phyloP scores from a whole-genome alignment of 2,888 invertebrate species.

The Pogonocherus hispidulus region DNA sequence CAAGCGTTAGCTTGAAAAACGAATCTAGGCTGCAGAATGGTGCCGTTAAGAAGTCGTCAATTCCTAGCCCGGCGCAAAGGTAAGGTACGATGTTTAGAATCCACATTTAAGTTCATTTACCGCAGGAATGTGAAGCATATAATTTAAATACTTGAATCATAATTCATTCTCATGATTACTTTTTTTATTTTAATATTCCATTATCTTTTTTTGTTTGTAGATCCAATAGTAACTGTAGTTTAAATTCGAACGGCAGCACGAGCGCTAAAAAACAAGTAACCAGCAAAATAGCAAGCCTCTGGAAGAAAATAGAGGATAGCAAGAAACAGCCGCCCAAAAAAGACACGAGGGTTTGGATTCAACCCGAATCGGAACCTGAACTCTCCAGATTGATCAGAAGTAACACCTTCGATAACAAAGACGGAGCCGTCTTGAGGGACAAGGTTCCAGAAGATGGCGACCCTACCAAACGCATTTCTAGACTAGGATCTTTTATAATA shows the following conservation, averaged over 20 bases:
- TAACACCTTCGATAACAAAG: constrained; percentile 76
- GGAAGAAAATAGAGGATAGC: constrained; percentile 83
- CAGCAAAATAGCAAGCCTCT: constrained; percentile 84
- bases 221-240: constrained; percentile 75
- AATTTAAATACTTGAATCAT: too few species aligned
- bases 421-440: constrained; percentile 54
- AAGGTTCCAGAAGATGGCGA: constrained; percentile 57
- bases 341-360: constrained; percentile 66
- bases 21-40: constrained; percentile 53
- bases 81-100: constrained; percentile 33
- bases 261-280: constrained; percentile 75
- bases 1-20: constrained; percentile 73
- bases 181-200: constrained; percentile 5
- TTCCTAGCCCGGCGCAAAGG: constrained; percentile 59
- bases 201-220: constrained; percentile 41
- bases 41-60: constrained; percentile 60
- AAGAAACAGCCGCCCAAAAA: constrained; percentile 72
- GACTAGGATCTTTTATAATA: constrained; percentile 70
- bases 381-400: constrained; percentile 72
- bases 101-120: too few species aligned
- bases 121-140: too few species aligned
- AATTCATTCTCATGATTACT: background rate
- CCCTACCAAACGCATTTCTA: constrained; percentile 67
- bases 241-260: constrained; percentile 66
- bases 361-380: constrained; percentile 62